phyloP scores from a whole-genome alignment of 2,797 vertebrate species.

The Scleropages formosus region DNA sequence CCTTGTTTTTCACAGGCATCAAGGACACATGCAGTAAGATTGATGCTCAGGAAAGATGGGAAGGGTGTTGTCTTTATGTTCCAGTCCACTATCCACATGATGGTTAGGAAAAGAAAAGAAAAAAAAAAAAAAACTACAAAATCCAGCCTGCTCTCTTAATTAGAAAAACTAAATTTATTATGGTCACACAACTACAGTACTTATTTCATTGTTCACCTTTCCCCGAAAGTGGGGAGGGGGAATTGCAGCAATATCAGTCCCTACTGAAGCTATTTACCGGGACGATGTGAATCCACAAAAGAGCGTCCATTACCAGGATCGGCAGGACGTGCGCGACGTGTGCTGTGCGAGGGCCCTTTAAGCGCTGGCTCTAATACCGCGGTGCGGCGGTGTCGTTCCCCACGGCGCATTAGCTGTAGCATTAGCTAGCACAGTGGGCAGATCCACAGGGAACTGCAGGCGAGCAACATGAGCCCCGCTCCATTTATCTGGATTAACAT shows the following conservation, averaged over 20 bases:
- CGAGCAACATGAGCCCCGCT: background rate
- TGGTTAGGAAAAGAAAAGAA: background rate
- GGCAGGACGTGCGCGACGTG: too few relatives aligned
- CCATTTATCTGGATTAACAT: constrained; percentile 23
- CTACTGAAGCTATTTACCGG: too few relatives aligned
- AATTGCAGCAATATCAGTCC: too few relatives aligned
- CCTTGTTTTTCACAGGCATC: too few relatives aligned
- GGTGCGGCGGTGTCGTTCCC: background rate
- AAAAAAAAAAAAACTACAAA: background rate
- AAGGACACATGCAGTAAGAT: too few relatives aligned
- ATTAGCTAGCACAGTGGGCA: constrained; percentile 13
- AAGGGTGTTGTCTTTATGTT: background rate
- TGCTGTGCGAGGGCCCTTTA: background rate
- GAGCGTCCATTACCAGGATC: too few relatives aligned
- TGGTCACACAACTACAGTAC: too few relatives aligned
- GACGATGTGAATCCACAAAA: too few relatives aligned
- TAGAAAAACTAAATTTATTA: too few relatives aligned
- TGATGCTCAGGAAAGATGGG: too few relatives aligned
- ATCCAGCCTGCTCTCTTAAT: background rate
- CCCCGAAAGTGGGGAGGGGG: too few relatives aligned
- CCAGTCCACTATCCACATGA: background rate
- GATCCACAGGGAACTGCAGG: constrained; percentile 15
- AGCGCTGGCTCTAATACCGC: background rate
- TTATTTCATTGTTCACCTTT: background rate
- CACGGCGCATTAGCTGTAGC: background rate